A percentile compares a stretch with the other conserved stretches of the same genome.
Conservation (phyloP, 2,888 invertebrate species). For the Campaea margaritaria region DNA sequence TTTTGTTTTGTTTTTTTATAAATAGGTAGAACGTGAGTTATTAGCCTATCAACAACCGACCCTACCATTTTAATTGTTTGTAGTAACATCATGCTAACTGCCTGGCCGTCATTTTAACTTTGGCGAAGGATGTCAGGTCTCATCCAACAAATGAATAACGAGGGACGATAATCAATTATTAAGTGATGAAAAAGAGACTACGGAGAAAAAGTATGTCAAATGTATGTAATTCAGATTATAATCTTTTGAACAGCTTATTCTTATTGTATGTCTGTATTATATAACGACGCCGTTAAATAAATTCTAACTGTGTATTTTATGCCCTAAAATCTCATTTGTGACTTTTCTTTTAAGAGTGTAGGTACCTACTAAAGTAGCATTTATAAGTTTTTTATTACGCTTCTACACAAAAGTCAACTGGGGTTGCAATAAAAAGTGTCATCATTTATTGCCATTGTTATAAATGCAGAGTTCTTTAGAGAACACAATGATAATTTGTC, state of each 20-base stretch:
- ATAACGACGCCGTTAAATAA: too few relatives aligned
- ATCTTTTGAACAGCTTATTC: too few relatives aligned
- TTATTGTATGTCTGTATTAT: too few relatives aligned
- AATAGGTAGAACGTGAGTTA: too few relatives aligned
- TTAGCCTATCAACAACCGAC: too few relatives aligned
- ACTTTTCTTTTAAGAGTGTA: neutral
- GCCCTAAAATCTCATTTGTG: constrained; percentile 7
- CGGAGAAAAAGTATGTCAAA: too few relatives aligned
- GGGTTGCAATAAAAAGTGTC: constrained; percentile 60
- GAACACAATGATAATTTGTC: constrained; percentile 82
- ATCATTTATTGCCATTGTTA: constrained; percentile 66
- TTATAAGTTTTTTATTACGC: constrained; percentile 42
- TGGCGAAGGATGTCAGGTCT: neutral
- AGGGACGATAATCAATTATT: neutral
- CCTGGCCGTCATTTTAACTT: constrained; percentile 49
- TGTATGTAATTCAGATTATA: too few relatives aligned
- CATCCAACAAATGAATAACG: constrained; percentile 26
- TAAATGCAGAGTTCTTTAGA: constrained; percentile 60
- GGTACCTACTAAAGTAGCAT: neutral
- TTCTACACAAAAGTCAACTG: constrained; percentile 57
- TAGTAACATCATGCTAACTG: constrained; percentile 74
- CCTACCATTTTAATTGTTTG: constrained; percentile 69
- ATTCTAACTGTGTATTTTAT: too few relatives aligned
- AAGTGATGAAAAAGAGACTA: neutral
- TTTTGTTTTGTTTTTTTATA: too few relatives aligned